A percentile compares a stretch with the other conserved stretches of the same genome.
These are phyloP conservation scores for Butorides virescens DNA, from an alignment of 2,113 vertebrate genomes.

Conservation along the genomic window DNA sequence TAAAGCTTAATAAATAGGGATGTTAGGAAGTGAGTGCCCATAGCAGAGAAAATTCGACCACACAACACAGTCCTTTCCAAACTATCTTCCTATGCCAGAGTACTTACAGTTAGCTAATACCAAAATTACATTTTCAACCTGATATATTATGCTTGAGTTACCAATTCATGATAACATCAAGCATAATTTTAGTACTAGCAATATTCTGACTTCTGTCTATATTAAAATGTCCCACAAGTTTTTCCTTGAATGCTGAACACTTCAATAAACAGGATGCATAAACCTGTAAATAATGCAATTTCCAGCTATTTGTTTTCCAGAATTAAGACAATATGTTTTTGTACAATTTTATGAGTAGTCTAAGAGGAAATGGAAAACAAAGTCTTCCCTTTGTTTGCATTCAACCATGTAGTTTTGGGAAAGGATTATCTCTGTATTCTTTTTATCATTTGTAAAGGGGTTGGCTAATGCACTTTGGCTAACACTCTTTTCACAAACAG, in stretches of 20 bases:
- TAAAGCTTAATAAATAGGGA: background rate
- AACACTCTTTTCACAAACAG: background rate
- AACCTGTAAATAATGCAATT: background rate
- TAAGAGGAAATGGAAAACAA: background rate
- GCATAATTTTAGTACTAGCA: background rate
- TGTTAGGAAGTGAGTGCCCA: background rate
- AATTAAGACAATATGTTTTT: background rate
- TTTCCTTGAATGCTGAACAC: background rate
- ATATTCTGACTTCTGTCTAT: background rate
- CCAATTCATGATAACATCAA: background rate
- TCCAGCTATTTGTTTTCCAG: background rate
- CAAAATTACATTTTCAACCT: background rate
- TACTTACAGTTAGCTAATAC: background rate
- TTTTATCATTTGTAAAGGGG: conserved; percentile 6
- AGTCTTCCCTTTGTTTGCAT: conserved; percentile 13
- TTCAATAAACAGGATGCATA: background rate
- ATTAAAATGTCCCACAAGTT: background rate
- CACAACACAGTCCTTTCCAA: background rate
- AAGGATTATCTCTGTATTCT: conserved; percentile 18
- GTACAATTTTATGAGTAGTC: background rate
- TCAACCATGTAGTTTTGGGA: background rate
- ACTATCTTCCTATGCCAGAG: background rate
- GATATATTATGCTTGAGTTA: background rate
- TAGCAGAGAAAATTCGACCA: background rate
- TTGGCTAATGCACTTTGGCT: conserved; percentile 29